Base-by-base conservation (phyloP, 2,888 invertebrate species). In the Tyria jacobaeae region DNA sequence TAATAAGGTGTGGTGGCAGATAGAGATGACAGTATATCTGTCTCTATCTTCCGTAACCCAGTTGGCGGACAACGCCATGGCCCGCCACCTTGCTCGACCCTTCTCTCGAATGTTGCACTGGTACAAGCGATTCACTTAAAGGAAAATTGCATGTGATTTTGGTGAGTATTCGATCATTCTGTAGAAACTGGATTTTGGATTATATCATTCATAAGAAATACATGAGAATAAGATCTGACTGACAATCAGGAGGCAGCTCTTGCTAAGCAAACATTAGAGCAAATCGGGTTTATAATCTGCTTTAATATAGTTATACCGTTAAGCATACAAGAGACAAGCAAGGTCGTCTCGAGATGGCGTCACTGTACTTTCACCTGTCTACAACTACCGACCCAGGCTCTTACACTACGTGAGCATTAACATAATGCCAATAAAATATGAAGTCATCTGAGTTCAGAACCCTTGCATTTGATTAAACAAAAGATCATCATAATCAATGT, bases 351-450 rank as follows among this genome's bases (percentile, higher is more conserved):
- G 74, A 78, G 75, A 81, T 77, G 80, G 71, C 80, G 80, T 82
- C 78, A 81, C 81, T 79, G 78, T 83, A 89, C 91, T 91, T 91
- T 91, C 91, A 88, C 89, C 86, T 57, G 83, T 84, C 84, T 84
- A 37, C 54, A 57, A 51, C 57, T 58, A 21, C 39, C 39, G 44
- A 75, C 73, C 74, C 71, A 78, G 65, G 59, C 75, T 78, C 64
- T 75, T 70, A 68, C 47, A 72, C 70, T 65, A 58, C 53, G 39
- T 49, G 53, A 64, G 63, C 57, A 54, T 63, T 70, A 66, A 69
- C 70, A 68, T 55, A 71, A 21, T 62, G 63, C 54, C 58, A 67
- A 59, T 54, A 67, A 31, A 31, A 31, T 31, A 31, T 31, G 27
- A 31, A 66, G 60, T 57, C 63, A 66, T 57, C 48, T 58, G 57